phyloP scores from a whole-genome alignment of 2,113 vertebrate species.

The Phasianus colchicus region DNA sequence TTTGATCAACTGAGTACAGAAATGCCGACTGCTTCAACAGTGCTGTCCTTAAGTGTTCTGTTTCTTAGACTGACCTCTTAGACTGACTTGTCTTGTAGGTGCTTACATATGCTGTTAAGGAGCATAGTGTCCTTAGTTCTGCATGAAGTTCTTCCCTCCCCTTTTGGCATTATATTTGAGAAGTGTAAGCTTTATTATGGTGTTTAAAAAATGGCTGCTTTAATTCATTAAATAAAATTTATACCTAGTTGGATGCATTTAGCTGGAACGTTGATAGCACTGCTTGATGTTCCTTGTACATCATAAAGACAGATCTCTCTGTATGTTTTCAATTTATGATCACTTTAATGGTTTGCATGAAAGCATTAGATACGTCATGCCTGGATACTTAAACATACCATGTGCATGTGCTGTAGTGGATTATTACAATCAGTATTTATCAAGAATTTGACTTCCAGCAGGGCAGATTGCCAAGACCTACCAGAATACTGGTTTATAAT shows the following conservation, averaged over 20 bases:
- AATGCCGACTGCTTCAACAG: background rate
- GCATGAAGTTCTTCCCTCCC: background rate
- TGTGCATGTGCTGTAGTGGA: rapidly evolving
- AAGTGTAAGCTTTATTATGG: background rate
- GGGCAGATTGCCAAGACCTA: background rate
- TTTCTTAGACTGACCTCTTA: background rate
- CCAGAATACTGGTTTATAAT: background rate
- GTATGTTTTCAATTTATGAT: background rate
- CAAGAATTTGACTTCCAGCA: background rate
- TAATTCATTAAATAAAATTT: background rate
- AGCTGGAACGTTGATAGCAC: background rate
- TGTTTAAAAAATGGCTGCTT: background rate
- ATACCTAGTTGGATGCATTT: background rate
- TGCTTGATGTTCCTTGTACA: background rate
- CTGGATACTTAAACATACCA: background rate
- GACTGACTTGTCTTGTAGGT: background rate
- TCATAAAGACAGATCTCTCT: background rate
- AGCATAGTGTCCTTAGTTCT: background rate
- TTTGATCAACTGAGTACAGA: background rate
- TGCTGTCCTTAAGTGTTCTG: background rate
- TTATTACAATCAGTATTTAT: background rate
- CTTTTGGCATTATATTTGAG: background rate
- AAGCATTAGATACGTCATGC: background rate
- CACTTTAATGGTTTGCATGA: background rate
- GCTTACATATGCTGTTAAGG: background rate